A percentile compares a stretch with the other conserved stretches of the same genome.
phyloP scores from a whole-genome alignment of 2,113 vertebrate genomes.

The Dunckerocampus dactyliophorus region DNA sequence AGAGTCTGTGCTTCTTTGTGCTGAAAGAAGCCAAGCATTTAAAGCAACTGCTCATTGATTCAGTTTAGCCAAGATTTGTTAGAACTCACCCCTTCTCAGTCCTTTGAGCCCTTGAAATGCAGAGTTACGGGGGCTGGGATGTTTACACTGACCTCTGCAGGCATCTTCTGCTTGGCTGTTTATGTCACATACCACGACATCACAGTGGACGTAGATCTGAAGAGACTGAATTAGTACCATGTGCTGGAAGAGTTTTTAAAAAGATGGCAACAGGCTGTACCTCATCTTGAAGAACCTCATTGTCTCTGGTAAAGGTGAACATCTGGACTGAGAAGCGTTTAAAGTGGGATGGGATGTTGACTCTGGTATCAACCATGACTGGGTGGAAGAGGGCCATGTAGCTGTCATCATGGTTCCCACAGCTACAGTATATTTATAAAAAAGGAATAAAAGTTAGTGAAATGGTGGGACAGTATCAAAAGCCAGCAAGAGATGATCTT shows the following conservation, averaged over 20 bases:
- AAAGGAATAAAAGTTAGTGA: not conserved
- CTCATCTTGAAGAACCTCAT: slow-evolving; percentile 50
- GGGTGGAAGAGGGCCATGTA: slow-evolving; percentile 46
- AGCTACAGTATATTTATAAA: slow-evolving; percentile 40
- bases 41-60: not conserved
- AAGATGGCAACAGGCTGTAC: slow-evolving; percentile 11
- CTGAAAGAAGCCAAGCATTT: slow-evolving; percentile 28
- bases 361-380: slow-evolving; percentile 18
- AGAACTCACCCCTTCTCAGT: slow-evolving; percentile 25
- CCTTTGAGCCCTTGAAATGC: slow-evolving; percentile 7
- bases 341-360: slow-evolving; percentile 36
- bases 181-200: slow-evolving; percentile 65
- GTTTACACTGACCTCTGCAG: slow-evolving; percentile 61
- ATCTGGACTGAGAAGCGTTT: slow-evolving; percentile 70
- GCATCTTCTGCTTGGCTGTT: slow-evolving; percentile 17
- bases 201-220: slow-evolving; percentile 73
- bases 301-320: slow-evolving; percentile 62
- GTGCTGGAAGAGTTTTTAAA: not conserved
- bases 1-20: slow-evolving; percentile 20
- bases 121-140: not conserved
- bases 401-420: slow-evolving; percentile 51
- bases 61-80: not conserved
- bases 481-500: not conserved
- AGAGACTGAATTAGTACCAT: not conserved
- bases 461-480: not conserved